phyloP scores from a whole-genome alignment of 1,140 invertebrate genomes.

The Eriosoma lanigerum region DNA sequence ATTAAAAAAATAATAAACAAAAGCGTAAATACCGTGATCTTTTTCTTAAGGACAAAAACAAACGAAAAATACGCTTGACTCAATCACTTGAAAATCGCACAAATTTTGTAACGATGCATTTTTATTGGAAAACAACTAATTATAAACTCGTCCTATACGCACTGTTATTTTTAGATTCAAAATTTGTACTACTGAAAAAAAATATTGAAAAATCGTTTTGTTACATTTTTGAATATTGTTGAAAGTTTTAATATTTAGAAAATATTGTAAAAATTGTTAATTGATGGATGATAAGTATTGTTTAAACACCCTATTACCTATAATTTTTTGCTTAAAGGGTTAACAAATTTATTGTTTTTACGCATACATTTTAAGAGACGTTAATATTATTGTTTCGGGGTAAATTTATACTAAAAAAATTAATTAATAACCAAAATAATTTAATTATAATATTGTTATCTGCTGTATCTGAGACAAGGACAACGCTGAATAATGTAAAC shows the following conservation, averaged over 20 bases:
- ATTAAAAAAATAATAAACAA: slow-evolving; percentile 17
- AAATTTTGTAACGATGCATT: slow-evolving; percentile 51
- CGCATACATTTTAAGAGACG: slow-evolving; percentile 43
- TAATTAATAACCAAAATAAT: slow-evolving; percentile 47
- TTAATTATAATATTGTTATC: slow-evolving; percentile 47
- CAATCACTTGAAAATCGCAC: slow-evolving; percentile 46
- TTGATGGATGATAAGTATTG: slow-evolving; percentile 52
- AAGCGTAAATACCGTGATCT: slow-evolving; percentile 29
- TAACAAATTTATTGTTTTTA: slow-evolving; percentile 43
- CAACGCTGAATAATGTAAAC: slow-evolving; percentile 51
- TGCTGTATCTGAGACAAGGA: slow-evolving; percentile 51
- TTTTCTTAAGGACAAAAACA: slow-evolving; percentile 32
- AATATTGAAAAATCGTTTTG: slow-evolving; percentile 47
- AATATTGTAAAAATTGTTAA: slow-evolving; percentile 52
- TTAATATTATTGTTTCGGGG: slow-evolving; percentile 50
- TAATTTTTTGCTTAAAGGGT: slow-evolving; percentile 51
- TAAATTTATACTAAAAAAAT: slow-evolving; percentile 48
- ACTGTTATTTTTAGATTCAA: slow-evolving; percentile 50
- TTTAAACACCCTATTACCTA: slow-evolving; percentile 43
- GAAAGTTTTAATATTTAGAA: slow-evolving; percentile 50
- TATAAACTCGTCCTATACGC: slow-evolving; percentile 45
- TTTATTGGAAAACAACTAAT: slow-evolving; percentile 45
- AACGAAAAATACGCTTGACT: slow-evolving; percentile 41
- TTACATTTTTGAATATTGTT: slow-evolving; percentile 51
- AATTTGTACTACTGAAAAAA: slow-evolving; percentile 44